phyloP scores from a whole-genome alignment of 35 echinoderm and acorn worm genomes.

The Lytechinus pictus region DNA sequence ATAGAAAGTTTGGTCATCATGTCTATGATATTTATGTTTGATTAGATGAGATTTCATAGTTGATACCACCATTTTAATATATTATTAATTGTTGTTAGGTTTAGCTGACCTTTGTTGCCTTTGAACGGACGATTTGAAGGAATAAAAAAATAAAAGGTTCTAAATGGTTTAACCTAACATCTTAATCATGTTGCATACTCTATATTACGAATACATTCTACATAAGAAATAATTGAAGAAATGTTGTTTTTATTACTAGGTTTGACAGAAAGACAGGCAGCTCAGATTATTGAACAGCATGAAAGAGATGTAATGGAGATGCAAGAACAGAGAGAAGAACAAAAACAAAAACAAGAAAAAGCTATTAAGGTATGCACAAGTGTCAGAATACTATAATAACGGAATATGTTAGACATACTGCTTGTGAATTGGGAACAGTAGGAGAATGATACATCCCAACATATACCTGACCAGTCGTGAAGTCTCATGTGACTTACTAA shows the following conservation, averaged over 20 bases:
- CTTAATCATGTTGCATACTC: neutral
- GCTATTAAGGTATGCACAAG: conserved; percentile 67
- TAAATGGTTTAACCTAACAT: too few relatives aligned
- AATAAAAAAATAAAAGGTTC: too few relatives aligned
- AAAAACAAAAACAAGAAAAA: conserved; percentile 74
- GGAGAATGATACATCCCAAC: too few relatives aligned
- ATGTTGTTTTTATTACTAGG: conserved; percentile 32
- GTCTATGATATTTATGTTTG: too few relatives aligned
- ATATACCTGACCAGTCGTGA: too few relatives aligned
- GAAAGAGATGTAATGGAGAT: conserved; percentile 72
- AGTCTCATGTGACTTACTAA: too few relatives aligned
- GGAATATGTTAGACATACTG: too few relatives aligned
- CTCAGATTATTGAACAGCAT: conserved; percentile 90
- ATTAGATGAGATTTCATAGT: too few relatives aligned
- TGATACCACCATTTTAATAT: too few relatives aligned
- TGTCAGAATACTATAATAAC: neutral
- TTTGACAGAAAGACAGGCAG: conserved; percentile 73
- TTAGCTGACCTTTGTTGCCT: neutral
- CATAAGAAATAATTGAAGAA: neutral
- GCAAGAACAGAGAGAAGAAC: conserved; percentile 78
- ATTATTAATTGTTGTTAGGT: neutral
- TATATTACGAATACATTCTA: neutral
- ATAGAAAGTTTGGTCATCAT: too few relatives aligned
- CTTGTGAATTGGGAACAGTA: too few relatives aligned
- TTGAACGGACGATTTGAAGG: neutral